phyloP scores from a whole-genome alignment of 2,113 vertebrate species.

The Oophaga pumilio region DNA sequence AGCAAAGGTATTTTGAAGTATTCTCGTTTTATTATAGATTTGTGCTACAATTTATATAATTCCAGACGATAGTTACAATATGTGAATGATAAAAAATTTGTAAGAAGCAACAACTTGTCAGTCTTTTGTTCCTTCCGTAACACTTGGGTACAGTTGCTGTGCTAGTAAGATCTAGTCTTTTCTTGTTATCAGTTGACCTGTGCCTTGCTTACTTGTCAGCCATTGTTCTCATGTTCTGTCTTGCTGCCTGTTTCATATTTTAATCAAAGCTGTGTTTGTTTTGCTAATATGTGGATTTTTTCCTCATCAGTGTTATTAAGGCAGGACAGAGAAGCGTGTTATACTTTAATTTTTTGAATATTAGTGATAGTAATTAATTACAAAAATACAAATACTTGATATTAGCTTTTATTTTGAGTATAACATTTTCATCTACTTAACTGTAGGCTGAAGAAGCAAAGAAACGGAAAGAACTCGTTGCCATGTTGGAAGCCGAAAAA shows the following conservation, averaged over 20 bases:
- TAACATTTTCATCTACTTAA: conserved; percentile 12
- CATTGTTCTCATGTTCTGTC: conserved; percentile 15
- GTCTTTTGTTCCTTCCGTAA: not conserved
- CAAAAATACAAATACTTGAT: not conserved
- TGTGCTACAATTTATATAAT: no score
- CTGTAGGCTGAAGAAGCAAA: conserved; percentile 73
- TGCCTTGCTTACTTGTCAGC: conserved; percentile 1
- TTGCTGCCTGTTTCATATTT: conserved; percentile 16
- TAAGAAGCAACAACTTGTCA: not conserved
- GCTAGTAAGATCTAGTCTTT: not conserved
- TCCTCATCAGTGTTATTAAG: not conserved
- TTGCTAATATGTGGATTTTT: not conserved
- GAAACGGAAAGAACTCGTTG: conserved; percentile 65
- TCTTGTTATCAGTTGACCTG: not conserved
- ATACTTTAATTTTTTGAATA: not conserved
- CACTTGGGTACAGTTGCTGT: not conserved
- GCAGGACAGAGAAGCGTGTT: not conserved
- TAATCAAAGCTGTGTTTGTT: not conserved
- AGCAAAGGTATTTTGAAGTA: no score
- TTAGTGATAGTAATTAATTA: not conserved
- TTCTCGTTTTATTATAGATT: not conserved
- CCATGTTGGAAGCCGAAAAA: conserved; percentile 64
- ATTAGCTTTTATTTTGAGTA: not conserved
- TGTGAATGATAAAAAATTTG: no score
- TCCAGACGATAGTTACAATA: no score